Conservation (phyloP, 2,888 invertebrate genomes). For the Caenorhabditis macrosperma region DNA sequence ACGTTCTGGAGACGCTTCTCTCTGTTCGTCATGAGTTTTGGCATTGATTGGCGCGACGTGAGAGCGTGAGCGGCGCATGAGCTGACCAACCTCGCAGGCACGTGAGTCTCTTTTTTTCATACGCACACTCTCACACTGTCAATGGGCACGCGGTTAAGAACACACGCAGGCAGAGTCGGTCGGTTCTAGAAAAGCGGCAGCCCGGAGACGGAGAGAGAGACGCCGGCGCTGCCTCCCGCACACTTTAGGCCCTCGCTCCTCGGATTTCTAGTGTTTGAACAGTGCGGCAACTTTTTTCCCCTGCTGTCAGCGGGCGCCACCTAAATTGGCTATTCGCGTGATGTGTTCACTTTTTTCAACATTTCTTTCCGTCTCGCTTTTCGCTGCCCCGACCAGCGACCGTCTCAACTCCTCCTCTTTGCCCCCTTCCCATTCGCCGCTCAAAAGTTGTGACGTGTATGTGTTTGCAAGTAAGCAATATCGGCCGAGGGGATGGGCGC, state of each 20-base stretch:
- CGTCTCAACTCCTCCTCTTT: not conserved
- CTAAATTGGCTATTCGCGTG: slow-evolving; percentile 39
- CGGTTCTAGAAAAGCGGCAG: slow-evolving; percentile 25
- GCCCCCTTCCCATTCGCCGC: not conserved
- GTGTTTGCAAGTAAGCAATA: slow-evolving; percentile 18
- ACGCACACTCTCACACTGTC: slow-evolving; percentile 41
- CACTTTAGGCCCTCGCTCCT: slow-evolving; percentile 40
- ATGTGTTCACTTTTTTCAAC: slow-evolving; percentile 16
- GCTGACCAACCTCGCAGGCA: slow-evolving; percentile 43
- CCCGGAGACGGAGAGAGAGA: slow-evolving; percentile 27
- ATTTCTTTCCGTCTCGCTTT: not conserved
- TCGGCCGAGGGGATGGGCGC: slow-evolving; percentile 6
- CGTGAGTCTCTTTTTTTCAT: slow-evolving; percentile 27
- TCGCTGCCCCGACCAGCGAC: too few species aligned
- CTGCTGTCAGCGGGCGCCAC: slow-evolving; percentile 17
- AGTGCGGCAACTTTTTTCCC: slow-evolving; percentile 43
- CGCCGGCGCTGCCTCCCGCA: slow-evolving; percentile 33
- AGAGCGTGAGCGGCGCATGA: slow-evolving; percentile 47
- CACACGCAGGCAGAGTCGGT: slow-evolving; percentile 48
- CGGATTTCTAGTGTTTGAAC: slow-evolving; percentile 52
- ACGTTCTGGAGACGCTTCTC: not conserved
- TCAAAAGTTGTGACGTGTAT: slow-evolving; percentile 34
- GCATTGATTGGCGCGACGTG: slow-evolving; percentile 46
- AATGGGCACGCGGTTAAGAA: slow-evolving; percentile 54
- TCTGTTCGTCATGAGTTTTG: slow-evolving; percentile 48